Conservation (phyloP, 2,888 invertebrate species). For the Onthophagus sagittarius region DNA sequence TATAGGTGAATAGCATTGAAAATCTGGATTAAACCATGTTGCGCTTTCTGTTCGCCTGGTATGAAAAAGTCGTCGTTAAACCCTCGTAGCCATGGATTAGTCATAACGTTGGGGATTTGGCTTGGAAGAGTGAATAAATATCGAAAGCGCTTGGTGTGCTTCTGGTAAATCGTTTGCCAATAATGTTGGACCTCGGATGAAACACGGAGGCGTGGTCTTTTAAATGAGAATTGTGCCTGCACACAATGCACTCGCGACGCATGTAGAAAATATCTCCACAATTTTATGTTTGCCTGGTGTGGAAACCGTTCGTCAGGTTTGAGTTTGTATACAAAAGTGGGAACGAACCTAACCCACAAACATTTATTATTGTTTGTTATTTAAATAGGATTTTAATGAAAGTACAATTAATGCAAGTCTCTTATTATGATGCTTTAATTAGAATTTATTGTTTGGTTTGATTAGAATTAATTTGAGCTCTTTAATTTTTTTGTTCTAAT, state of each 20-base stretch:
- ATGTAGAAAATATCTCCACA: background rate
- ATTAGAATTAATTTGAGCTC: no score
- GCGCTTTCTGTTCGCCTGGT: background rate
- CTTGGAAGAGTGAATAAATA: background rate
- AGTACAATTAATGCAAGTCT: no score
- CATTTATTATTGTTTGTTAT: no score
- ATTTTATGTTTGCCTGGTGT: background rate
- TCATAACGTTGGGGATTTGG: background rate
- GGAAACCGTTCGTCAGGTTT: background rate
- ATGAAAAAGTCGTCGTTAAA: background rate
- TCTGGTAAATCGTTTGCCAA: background rate
- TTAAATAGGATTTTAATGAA: no score
- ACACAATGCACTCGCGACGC: background rate
- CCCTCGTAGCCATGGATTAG: background rate
- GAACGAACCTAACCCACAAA: background rate
- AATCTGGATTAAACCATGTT: background rate
- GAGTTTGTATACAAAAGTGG: background rate
- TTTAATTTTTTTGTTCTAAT: no score
- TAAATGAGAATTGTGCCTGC: background rate
- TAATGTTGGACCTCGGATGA: background rate
- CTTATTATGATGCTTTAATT: no score
- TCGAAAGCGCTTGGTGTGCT: background rate
- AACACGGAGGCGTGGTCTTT: background rate
- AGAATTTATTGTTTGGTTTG: no score
- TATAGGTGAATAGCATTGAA: background rate